A percentile compares a stretch with the other conserved stretches of the same genome.
Evolutionary conservation across 2,797 vertebrate genomes (phyloP).

Genomic region (Peromyscus eremicus): DNA sequence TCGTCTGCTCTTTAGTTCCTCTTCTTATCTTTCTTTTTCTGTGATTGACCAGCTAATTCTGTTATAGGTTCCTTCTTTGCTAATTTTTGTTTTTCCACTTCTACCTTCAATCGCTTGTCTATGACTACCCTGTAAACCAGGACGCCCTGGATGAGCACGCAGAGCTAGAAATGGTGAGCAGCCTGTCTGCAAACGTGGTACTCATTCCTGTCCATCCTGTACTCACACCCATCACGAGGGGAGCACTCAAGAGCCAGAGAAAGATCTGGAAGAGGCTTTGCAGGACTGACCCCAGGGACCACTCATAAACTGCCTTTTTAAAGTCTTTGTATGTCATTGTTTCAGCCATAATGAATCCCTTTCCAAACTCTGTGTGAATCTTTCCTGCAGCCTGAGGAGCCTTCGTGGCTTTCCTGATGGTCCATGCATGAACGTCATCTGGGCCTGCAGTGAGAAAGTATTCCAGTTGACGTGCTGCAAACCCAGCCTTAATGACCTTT

Average conservation of each 20-base stretch:
- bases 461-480: conserved; percentile 96
- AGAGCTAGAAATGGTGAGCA: neutral
- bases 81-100: neutral
- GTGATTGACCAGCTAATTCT: neutral
- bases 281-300: neutral
- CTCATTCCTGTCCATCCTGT: neutral
- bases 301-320: conserved; percentile 92
- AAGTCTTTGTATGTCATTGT: conserved; percentile 98
- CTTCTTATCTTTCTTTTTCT: neutral
- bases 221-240: neutral
- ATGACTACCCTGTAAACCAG: neutral
- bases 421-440: conserved; percentile 96
- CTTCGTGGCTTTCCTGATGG: conserved; percentile 95
- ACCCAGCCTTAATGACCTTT: conserved; percentile 98
- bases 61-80: neutral
- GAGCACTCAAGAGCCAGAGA: neutral
- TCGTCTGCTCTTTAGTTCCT: neutral
- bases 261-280: neutral
- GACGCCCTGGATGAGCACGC: neutral
- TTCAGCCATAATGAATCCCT: conserved; percentile 98
- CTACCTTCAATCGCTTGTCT: neutral
- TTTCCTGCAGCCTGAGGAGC: conserved; percentile 96
- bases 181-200: neutral
- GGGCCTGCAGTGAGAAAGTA: conserved; percentile 98
- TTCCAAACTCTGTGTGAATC: conserved; percentile 96